Conservation (phyloP, 2,113 vertebrate genomes). For the Ptychochromis oligacanthus region DNA sequence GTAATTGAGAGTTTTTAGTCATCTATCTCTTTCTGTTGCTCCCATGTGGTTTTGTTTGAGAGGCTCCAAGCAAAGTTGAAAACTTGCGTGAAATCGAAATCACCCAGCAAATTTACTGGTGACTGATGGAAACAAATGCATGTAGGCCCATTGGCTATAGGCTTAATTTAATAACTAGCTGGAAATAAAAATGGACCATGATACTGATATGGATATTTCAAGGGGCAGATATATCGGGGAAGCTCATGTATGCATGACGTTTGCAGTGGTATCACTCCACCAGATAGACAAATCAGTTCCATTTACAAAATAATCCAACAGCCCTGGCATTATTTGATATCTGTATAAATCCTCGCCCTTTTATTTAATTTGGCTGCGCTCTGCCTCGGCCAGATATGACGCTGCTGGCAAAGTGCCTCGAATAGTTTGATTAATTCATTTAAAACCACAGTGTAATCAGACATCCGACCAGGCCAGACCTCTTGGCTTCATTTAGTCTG, state of each 20-base stretch:
- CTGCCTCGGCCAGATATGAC: slow-evolving; percentile 59
- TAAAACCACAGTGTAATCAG: slow-evolving; percentile 62
- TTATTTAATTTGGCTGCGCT: slow-evolving; percentile 39
- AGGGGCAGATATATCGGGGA: background rate
- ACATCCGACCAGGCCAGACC: slow-evolving; percentile 12
- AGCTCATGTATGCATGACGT: background rate
- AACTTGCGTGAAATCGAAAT: background rate
- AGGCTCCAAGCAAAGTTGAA: background rate
- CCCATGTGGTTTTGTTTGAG: background rate
- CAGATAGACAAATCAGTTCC: slow-evolving; percentile 45
- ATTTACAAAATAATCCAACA: slow-evolving; percentile 44
- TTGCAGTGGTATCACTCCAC: slow-evolving; percentile 32
- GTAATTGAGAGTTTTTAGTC: background rate
- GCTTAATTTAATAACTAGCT: slow-evolving; percentile 1
- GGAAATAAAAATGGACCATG: slow-evolving; percentile 30
- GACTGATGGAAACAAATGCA: slow-evolving; percentile 27
- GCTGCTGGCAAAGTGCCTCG: slow-evolving; percentile 43
- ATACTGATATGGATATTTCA: slow-evolving; percentile 30
- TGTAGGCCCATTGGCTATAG: background rate
- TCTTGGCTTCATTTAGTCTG: slow-evolving; percentile 67
- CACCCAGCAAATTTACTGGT: background rate
- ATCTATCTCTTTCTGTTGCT: background rate
- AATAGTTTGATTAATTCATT: slow-evolving; percentile 68
- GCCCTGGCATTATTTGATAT: slow-evolving; percentile 63
- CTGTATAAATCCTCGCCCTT: slow-evolving; percentile 40